A percentile compares a stretch with the other conserved stretches of the same genome.
These are phyloP conservation scores for Petrocephalus microphthalmus DNA, from an alignment of 2,113 vertebrate species.

Conservation along the genomic window DNA sequence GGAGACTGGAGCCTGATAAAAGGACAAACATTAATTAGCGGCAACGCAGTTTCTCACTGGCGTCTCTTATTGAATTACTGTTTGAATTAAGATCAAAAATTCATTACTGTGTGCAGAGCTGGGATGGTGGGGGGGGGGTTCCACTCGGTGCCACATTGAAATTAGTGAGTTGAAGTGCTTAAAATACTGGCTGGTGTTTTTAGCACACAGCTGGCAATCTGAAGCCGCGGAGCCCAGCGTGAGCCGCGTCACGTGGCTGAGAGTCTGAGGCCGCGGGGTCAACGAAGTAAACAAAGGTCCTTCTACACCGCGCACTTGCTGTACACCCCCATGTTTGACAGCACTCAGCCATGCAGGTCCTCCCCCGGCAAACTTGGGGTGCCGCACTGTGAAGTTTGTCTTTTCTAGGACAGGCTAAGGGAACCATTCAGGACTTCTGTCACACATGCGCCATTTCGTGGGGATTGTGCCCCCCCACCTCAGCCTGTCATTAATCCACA, in stretches of 20 bases:
- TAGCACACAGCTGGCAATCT: not conserved
- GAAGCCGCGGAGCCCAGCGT: too few species aligned
- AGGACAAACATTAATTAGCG: conserved; percentile 47
- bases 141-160: conserved; percentile 25
- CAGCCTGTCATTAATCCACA: not conserved
- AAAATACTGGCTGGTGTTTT: not conserved
- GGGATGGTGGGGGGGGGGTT: conserved; percentile 27
- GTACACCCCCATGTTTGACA: not conserved
- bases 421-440: not conserved
- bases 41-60: conserved; percentile 44
- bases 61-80: conserved; percentile 54
- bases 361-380: too few species aligned
- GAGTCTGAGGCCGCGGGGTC: not conserved
- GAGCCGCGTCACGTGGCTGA: not conserved
- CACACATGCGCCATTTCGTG: not conserved
- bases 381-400: not conserved
- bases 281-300: not conserved
- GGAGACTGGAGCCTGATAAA: conserved; percentile 44
- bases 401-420: not conserved
- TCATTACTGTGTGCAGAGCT: conserved; percentile 47
- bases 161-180: not conserved
- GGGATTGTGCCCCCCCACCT: not conserved
- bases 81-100: conserved; percentile 60
- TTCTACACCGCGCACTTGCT: not conserved
- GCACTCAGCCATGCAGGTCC: not conserved